phyloP scores from a whole-genome alignment of 1,140 invertebrate genomes.

The Caligus rogercresseyi region DNA sequence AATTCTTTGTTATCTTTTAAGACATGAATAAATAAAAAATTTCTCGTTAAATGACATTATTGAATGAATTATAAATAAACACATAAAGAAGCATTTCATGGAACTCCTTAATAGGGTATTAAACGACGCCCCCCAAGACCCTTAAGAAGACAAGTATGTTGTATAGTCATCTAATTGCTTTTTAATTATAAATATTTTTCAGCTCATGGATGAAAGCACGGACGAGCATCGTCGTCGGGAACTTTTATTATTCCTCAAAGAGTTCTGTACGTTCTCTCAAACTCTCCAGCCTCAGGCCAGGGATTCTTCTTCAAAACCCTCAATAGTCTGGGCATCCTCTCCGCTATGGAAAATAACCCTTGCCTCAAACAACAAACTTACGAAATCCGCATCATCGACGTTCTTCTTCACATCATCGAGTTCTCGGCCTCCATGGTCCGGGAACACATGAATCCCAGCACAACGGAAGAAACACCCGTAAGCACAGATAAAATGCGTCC shows the following conservation, averaged over 20 bases:
- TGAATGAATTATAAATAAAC: too few species aligned
- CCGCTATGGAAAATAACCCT: constrained; percentile 81
- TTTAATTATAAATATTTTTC: too few species aligned
- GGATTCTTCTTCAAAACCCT: constrained; percentile 68
- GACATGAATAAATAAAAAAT: too few species aligned
- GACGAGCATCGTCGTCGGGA: constrained; percentile 68
- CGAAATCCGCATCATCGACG: constrained; percentile 90
- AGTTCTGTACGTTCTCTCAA: constrained; percentile 98
- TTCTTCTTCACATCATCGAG: constrained; percentile 93
- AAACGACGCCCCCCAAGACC: too few species aligned
- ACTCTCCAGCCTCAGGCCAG: constrained; percentile 89
- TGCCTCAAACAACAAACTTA: constrained; percentile 64
- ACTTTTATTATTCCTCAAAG: constrained; percentile 90
- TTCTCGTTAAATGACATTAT: too few species aligned
- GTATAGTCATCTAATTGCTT: too few species aligned
- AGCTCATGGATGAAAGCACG: constrained; percentile 67
- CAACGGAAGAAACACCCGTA: neutral
- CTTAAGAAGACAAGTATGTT: too few species aligned
- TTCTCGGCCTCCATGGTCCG: constrained; percentile 91
- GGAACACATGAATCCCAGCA: constrained; percentile 65
- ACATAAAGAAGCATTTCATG: too few species aligned
- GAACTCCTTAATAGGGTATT: too few species aligned
- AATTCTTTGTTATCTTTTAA: too few species aligned
- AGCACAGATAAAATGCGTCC: too few species aligned
- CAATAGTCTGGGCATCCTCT: constrained; percentile 75